Conservation (phyloP, 2,888 invertebrate genomes). For the Smittia sp. region DNA sequence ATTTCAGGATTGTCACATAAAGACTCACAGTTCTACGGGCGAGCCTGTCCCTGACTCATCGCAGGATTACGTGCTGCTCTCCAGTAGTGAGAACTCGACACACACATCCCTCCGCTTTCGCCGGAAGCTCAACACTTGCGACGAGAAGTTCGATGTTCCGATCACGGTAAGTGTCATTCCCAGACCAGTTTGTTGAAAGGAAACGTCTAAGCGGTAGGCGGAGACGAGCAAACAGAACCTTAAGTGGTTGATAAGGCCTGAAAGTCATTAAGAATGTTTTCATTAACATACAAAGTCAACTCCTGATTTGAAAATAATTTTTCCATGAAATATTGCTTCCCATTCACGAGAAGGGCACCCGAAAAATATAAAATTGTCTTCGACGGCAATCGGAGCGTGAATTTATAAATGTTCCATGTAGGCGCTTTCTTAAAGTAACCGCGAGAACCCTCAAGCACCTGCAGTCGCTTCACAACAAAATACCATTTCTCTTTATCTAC, state of each 20-base stretch:
- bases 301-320: slow-evolving; percentile 16
- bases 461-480: slow-evolving; percentile 37
- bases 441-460: slow-evolving; percentile 24
- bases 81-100: slow-evolving; percentile 79
- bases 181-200: neutral
- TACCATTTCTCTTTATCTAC: slow-evolving; percentile 29
- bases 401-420: slow-evolving; percentile 14
- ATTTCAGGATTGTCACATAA: slow-evolving; percentile 70
- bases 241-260: slow-evolving; percentile 7
- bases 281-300: neutral
- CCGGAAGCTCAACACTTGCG: slow-evolving; percentile 79
- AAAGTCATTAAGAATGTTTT: slow-evolving; percentile 15
- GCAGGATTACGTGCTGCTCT: slow-evolving; percentile 78
- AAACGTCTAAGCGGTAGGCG: neutral
- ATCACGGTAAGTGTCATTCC: slow-evolving; percentile 59
- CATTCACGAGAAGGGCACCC: neutral
- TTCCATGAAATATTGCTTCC: neutral
- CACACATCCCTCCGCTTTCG: slow-evolving; percentile 81
- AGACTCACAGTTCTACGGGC: slow-evolving; percentile 55
- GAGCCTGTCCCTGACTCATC: slow-evolving; percentile 74
- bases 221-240: slow-evolving; percentile 1
- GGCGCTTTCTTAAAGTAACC: neutral
- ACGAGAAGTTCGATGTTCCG: slow-evolving; percentile 67
- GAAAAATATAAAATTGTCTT: neutral
- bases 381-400: slow-evolving; percentile 8